Base-by-base conservation (phyloP, 2,113 vertebrate species). In the Sapayoa aenigma region DNA sequence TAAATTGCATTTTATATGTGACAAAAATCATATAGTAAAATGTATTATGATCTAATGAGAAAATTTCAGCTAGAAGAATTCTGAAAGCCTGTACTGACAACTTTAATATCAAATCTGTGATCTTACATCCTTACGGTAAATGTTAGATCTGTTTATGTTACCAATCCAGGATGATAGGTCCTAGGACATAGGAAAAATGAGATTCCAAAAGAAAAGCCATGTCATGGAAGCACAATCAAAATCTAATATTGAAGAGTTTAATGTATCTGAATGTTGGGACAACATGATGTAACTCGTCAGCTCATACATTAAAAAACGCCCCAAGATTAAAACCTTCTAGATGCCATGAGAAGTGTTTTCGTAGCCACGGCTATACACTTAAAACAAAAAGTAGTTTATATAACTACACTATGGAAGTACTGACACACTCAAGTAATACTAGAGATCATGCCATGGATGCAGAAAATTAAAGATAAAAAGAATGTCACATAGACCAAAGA, bases 301-400 rank as follows among this genome's bases (percentile, higher is more conserved):
- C 73, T 94, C 21, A 53, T 50, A 93, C 65, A 86, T 94, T 63
- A 77, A 96, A 95, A 65, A 65, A 90, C 14, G 47, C 27, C 3
- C 11, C 8, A 71, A 81, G 42, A 81, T 85, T 93, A 89, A 97
- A 95, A 76, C 52, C 63, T 95, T 92, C 67, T 96, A 97, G 96
- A 97, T 97, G 84, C 94, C 63, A 79, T 79, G 80, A 93, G 90
- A 92, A 86, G 35, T 44, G 47, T 96, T 96, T 94, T 95, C 77
- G 87, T 92, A 84, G 79, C 90, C 84, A 75, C 95, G 91, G 73
- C 86, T 97, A 89, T 95, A 91, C n/a, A 23, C 90, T 96, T 87
- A 35, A 79, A 55, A 72, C 94, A 77, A 60, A 91, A 68, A 39
- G 28, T 86, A 84, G 52, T 94, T 95, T 42, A 71, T 94, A 92